A percentile compares a stretch with the other conserved stretches of the same genome.
phyloP scores from a whole-genome alignment of 2,797 vertebrate species.

The Oceanodroma leucorhoa region DNA sequence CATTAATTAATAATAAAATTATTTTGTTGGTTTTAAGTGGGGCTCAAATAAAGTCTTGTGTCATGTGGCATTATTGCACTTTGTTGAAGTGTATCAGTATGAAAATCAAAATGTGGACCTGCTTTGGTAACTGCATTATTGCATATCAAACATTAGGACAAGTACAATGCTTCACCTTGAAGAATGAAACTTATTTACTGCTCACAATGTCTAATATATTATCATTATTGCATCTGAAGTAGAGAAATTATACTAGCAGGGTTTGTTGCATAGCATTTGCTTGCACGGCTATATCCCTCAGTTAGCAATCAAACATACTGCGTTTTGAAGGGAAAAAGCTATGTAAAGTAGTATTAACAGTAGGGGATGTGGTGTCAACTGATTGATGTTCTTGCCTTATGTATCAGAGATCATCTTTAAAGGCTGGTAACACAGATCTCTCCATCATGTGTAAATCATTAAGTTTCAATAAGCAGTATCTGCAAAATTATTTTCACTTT shows the following conservation, averaged over 20 bases:
- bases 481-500: neutral
- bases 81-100: neutral
- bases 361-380: neutral
- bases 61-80: neutral
- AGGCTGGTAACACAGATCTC: neutral
- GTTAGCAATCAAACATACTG: neutral
- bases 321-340: neutral
- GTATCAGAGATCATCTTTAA: neutral
- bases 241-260: neutral
- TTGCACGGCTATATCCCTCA: neutral
- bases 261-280: neutral
- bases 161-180: neutral
- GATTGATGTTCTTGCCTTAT: neutral
- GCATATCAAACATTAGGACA: neutral
- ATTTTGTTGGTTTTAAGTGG: neutral
- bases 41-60: neutral
- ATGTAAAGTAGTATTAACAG: neutral
- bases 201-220: neutral
- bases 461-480: neutral
- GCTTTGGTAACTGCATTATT: neutral
- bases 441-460: neutral
- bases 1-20: neutral
- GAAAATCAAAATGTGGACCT: neutral
- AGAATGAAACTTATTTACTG: neutral
- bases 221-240: neutral